Evolutionary conservation across 2,797 vertebrate genomes (phyloP).

Genomic region (Hydrophis major): DNA sequence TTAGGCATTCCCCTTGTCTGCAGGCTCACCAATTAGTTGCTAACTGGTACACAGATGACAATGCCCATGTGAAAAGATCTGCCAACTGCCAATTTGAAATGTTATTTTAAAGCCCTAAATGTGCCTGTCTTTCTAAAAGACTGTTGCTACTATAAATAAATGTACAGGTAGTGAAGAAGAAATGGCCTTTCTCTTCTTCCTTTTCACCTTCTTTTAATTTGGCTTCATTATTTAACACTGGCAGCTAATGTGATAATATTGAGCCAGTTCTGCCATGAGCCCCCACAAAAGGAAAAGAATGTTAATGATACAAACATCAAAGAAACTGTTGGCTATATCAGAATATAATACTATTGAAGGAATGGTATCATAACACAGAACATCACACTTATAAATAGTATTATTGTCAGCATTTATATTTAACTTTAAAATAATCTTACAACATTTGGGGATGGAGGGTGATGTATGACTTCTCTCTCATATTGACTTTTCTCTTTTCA

Average conservation of each 20-base stretch:
- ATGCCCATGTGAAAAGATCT: background rate
- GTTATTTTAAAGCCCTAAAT: background rate
- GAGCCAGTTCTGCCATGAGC: slow-evolving; percentile 17
- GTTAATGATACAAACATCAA: slow-evolving; percentile 63
- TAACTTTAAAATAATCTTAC: background rate
- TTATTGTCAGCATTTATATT: background rate
- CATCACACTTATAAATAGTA: background rate
- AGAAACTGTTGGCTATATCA: slow-evolving; percentile 33
- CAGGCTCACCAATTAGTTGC: background rate
- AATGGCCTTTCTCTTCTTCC: slow-evolving; percentile 15
- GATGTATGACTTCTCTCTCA: background rate
- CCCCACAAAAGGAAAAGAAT: slow-evolving; percentile 56
- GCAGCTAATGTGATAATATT: background rate
- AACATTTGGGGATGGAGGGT: background rate
- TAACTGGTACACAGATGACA: background rate
- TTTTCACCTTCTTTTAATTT: background rate
- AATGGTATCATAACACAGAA: slow-evolving; percentile 29
- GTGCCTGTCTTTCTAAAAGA: background rate
- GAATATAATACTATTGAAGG: slow-evolving; percentile 44
- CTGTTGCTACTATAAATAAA: background rate
- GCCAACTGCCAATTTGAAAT: background rate
- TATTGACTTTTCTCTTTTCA: background rate
- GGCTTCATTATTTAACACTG: background rate
- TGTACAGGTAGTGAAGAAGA: background rate
- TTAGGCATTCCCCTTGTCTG: background rate